These are phyloP conservation scores for Glaucomys volans DNA, from an alignment of 2,113 vertebrate species.

Conservation along the genomic window DNA sequence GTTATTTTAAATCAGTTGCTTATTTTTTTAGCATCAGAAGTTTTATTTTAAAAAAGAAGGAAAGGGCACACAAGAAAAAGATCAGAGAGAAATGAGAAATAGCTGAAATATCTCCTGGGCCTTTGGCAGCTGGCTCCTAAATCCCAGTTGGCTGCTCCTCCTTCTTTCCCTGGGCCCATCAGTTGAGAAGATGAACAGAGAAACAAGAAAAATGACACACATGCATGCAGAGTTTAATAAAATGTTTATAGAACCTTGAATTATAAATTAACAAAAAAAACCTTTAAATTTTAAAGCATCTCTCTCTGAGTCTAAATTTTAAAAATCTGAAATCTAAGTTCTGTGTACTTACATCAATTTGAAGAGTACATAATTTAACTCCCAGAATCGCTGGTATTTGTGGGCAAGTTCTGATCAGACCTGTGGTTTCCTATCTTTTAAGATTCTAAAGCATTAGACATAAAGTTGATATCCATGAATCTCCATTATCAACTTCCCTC, in stretches of 20 bases:
- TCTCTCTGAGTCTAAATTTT: neutral
- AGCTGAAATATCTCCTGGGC: neutral
- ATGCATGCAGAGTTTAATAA: neutral
- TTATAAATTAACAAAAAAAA: neutral
- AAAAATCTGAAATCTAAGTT: neutral
- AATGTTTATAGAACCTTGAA: neutral
- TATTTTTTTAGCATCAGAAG: neutral
- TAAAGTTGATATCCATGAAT: neutral
- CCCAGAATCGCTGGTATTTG: neutral
- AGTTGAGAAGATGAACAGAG: neutral
- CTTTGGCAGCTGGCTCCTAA: neutral
- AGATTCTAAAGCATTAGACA: neutral
- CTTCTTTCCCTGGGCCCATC: neutral
- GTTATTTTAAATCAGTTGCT: conserved; percentile 98
- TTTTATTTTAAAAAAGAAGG: neutral
- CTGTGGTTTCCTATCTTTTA: neutral
- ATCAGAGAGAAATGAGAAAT: neutral
- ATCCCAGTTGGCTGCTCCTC: neutral
- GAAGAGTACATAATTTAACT: neutral
- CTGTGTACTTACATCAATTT: neutral
- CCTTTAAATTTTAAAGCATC: neutral
- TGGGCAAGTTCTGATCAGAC: neutral
- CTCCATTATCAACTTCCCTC: neutral
- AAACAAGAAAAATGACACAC: neutral
- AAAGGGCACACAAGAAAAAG: neutral